These are phyloP conservation scores for Chelidonichthys spinosus DNA, from an alignment of 2,797 vertebrate species.

Conservation along the genomic window DNA sequence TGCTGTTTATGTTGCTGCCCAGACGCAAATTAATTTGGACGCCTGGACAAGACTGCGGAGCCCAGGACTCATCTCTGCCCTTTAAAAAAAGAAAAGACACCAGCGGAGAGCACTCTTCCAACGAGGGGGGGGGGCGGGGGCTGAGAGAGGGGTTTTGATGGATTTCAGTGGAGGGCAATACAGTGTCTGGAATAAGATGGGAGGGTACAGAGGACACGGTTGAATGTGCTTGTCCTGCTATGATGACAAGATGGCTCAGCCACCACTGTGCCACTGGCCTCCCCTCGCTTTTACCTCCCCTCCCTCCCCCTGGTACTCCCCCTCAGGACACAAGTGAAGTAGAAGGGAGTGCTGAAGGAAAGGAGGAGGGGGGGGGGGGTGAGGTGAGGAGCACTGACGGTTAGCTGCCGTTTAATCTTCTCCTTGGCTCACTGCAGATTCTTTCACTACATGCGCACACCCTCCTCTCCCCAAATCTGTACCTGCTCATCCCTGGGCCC, in stretches of 20 bases:
- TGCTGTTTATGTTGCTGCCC: slow-evolving; percentile 77
- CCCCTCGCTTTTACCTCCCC: slow-evolving; percentile 50
- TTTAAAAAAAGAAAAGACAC: slow-evolving; percentile 80
- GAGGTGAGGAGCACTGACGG: slow-evolving; percentile 48
- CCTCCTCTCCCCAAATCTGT: slow-evolving; percentile 75
- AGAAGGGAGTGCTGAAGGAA: slow-evolving; percentile 54
- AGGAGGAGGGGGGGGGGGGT: slow-evolving; percentile 10
- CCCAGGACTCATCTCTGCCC: slow-evolving; percentile 77
- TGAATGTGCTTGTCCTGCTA: slow-evolving; percentile 85
- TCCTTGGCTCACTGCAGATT: slow-evolving; percentile 81
- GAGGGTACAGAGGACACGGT: slow-evolving; percentile 82
- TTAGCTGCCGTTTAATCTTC: slow-evolving; percentile 81
- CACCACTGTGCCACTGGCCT: slow-evolving; percentile 73
- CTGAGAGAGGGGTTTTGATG: slow-evolving; percentile 69
- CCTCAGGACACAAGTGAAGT: slow-evolving; percentile 71
- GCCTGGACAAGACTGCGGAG: slow-evolving; percentile 76
- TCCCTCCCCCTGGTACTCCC: slow-evolving; percentile 55
- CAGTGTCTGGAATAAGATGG: slow-evolving; percentile 82
- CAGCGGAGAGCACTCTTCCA: slow-evolving; percentile 75
- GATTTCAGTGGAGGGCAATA: slow-evolving; percentile 75
- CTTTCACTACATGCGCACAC: slow-evolving; percentile 78
- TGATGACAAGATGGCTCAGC: slow-evolving; percentile 85
- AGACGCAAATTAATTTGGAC: slow-evolving; percentile 85
- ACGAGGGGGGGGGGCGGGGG: slow-evolving; percentile 54
- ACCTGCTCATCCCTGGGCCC: slow-evolving; percentile 81